Conservation (phyloP, 2,113 vertebrate species). For the Corythaixoides concolor region DNA sequence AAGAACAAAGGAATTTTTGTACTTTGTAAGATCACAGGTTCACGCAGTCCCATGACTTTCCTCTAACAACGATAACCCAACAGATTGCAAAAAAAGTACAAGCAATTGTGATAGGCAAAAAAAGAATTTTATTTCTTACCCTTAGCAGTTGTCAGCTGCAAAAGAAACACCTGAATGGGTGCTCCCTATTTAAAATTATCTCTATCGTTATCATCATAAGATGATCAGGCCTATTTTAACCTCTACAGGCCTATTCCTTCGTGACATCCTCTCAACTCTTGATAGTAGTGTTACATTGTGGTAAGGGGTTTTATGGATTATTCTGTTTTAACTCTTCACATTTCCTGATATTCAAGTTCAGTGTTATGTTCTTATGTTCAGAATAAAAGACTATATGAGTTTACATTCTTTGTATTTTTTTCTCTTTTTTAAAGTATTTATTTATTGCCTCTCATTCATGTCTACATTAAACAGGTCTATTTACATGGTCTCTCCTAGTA, state of each 20-base stretch:
- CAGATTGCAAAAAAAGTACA: background rate
- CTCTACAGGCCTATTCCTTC: background rate
- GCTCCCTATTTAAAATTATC: background rate
- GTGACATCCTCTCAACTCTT: background rate
- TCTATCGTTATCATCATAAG: background rate
- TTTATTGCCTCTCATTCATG: background rate
- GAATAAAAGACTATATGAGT: background rate
- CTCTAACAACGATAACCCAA: background rate
- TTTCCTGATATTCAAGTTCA: background rate
- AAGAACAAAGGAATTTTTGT: slow-evolving; percentile 29
- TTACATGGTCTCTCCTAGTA: background rate
- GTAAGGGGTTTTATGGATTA: background rate
- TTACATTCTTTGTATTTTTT: background rate
- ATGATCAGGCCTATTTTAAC: background rate
- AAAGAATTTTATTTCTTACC: background rate
- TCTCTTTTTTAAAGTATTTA: background rate
- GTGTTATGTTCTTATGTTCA: background rate
- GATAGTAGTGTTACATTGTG: background rate
- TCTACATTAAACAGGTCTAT: background rate
- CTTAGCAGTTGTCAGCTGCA: background rate
- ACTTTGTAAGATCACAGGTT: background rate
- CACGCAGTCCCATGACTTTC: background rate
- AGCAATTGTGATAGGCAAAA: slow-evolving; percentile 6
- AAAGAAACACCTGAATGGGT: background rate
- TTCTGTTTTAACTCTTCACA: background rate